phyloP scores from a whole-genome alignment of 2,888 invertebrate genomes.

The Heliconius aoede region DNA sequence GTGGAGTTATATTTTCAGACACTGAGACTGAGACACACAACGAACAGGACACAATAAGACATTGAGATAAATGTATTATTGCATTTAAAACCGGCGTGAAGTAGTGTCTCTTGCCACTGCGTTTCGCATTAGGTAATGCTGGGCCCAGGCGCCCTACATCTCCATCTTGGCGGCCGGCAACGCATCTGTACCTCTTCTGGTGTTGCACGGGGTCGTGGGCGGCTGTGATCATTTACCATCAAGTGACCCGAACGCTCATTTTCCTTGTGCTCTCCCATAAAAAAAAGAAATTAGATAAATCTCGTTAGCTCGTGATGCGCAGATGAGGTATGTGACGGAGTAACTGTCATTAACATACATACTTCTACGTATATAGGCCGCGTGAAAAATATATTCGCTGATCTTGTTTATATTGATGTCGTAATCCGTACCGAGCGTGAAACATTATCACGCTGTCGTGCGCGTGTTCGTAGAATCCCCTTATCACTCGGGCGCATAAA shows the following conservation, averaged over 20 bases:
- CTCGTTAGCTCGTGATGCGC: constrained; percentile 67
- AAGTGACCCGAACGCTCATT: too few relatives aligned
- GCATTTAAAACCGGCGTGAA: too few relatives aligned
- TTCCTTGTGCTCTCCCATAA: too few relatives aligned
- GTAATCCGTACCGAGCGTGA: constrained; percentile 61
- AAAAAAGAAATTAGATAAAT: constrained; percentile 75
- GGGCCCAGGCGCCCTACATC: too few relatives aligned
- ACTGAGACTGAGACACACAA: too few relatives aligned
- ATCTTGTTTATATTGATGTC: constrained; percentile 77
- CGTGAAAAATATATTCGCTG: constrained; percentile 71
- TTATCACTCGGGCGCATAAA: constrained; percentile 69
- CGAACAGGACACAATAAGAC: background rate
- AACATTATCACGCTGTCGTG: constrained; percentile 62
- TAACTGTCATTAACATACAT: constrained; percentile 49
- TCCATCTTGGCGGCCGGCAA: too few relatives aligned
- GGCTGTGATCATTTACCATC: too few relatives aligned
- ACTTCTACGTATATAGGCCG: too few relatives aligned
- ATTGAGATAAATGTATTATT: background rate
- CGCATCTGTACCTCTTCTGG: too few relatives aligned
- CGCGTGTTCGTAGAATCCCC: constrained; percentile 60
- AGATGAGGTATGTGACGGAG: constrained; percentile 54
- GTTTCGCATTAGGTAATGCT: too few relatives aligned
- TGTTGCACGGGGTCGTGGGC: too few relatives aligned
- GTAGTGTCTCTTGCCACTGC: too few relatives aligned
- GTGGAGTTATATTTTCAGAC: background rate